A percentile compares a stretch with the other conserved stretches of the same genome.
Evolutionary conservation across 2,797 vertebrate genomes (phyloP).

Genomic region (Falco berigora): DNA sequence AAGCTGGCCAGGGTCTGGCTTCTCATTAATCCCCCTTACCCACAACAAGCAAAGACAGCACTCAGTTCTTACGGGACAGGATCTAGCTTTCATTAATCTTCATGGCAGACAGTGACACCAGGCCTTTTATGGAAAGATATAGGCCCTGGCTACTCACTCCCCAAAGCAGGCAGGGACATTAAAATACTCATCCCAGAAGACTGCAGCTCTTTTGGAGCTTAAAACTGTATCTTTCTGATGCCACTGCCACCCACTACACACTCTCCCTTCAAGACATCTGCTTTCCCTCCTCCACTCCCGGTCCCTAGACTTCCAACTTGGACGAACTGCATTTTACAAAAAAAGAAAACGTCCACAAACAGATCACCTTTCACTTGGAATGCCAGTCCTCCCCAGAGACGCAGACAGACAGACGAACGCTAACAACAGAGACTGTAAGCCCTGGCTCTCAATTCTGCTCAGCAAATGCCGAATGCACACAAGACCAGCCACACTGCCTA

Average conservation of each 20-base stretch:
- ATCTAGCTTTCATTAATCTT: slow-evolving; percentile 43
- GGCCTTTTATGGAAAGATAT: slow-evolving; percentile 24
- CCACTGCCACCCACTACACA: background rate
- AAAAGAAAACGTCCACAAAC: background rate
- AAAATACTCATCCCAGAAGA: background rate
- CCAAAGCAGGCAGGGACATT: background rate
- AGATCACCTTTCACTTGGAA: slow-evolving; percentile 57
- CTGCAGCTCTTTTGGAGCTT: background rate
- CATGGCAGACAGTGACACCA: slow-evolving; percentile 18
- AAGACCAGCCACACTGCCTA: background rate
- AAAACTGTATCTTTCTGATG: background rate
- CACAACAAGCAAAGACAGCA: background rate
- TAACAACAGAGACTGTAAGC: slow-evolving; percentile 20
- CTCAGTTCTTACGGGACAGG: background rate
- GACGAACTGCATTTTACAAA: background rate
- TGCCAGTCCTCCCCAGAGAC: slow-evolving; percentile 20
- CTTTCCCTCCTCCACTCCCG: background rate
- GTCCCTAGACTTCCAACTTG: background rate
- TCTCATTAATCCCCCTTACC: background rate
- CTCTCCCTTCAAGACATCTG: background rate
- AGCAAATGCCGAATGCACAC: background rate
- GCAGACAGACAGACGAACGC: slow-evolving; percentile 36
- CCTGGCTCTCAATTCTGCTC: slow-evolving; percentile 6
- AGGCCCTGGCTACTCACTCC: background rate
- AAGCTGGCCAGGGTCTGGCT: background rate